Base-by-base conservation (phyloP, 2,888 invertebrate genomes). In the Apamea crenata region DNA sequence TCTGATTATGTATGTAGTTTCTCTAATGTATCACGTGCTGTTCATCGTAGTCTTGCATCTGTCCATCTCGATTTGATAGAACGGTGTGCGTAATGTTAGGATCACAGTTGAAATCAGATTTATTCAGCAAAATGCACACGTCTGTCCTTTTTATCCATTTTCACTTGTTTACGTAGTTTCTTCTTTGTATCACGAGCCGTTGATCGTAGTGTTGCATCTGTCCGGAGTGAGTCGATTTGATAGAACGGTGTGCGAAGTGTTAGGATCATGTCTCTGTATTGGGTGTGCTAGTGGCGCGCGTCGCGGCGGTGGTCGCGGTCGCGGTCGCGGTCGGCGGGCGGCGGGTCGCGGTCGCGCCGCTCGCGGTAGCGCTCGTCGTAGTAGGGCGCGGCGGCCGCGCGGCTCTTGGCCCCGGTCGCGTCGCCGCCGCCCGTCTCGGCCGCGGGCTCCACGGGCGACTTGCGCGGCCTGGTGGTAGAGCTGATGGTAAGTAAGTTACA, bases 301-400 rank as follows among this genome's bases (percentile, higher is more conserved):
- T 96, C 96, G 47, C 96, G 94, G 82, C 96, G 93, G 63, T 95
- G 96, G 77, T 96, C 96, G 61, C 96, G 94, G 32, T 96, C 96
- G 74, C 95, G 94, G 71, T 96, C 96, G 74, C 98, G 94, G 97
- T 98, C 94, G 89, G 96, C 94, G 93, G 97, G 93, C 95, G 97
- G 93, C 95, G 97, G 94, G 96, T 97, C 94, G 93, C 97, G 93
- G 96, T 98, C 94, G 97, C 98, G 94, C 89, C 98, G 91, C 97
- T 97, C 96, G 96, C 97, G 97, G 97, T 99, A 99, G 84, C 99
- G 97, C 95, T 99, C 99, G 90, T 99, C 99, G 95, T 99, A 99
- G 97, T 99, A 99, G 82, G 98, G 97, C 68, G 96, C 97, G 32
- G 97, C 95, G 44, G 94, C 95, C 2, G 97, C 93, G 53, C 98